Evolutionary conservation across 2,888 invertebrate genomes (phyloP).

Genomic region (Eledone cirrhosa): DNA sequence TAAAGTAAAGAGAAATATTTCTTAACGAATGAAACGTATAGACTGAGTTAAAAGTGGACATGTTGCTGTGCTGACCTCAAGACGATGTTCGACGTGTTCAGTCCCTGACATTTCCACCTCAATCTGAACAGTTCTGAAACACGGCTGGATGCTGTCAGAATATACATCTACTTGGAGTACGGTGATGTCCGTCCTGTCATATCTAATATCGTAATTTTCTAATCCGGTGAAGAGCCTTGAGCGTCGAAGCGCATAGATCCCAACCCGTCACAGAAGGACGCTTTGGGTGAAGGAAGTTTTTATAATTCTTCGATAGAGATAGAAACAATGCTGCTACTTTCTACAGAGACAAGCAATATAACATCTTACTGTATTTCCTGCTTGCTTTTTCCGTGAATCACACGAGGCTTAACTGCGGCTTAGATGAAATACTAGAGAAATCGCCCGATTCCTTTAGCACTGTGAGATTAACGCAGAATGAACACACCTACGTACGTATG

Average conservation of each 20-base stretch:
- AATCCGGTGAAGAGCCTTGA: slow-evolving; percentile 11
- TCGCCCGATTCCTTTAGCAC: neutral
- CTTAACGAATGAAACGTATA: neutral
- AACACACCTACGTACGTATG: too few species aligned
- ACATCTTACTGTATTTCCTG: too few species aligned
- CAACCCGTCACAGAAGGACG: slow-evolving; percentile 10
- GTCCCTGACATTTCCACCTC: neutral
- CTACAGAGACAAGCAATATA: neutral
- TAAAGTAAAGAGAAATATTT: too few species aligned
- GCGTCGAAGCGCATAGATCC: slow-evolving; percentile 1
- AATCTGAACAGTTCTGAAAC: neutral
- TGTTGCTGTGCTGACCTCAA: too few species aligned
- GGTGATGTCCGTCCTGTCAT: neutral
- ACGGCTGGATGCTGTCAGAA: slow-evolving; percentile 12
- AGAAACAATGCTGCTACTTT: slow-evolving; percentile 7
- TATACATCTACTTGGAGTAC: neutral
- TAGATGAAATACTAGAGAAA: neutral
- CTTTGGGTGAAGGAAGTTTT: slow-evolving; percentile 5
- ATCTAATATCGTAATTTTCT: neutral
- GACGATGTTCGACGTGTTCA: too few species aligned
- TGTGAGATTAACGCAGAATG: neutral
- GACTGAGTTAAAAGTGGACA: slow-evolving; percentile 10
- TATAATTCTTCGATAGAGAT: neutral
- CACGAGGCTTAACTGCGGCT: neutral
- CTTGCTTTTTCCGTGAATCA: too few species aligned